Evolutionary conservation across 2,113 vertebrate species (phyloP).

Genomic region (Xyrauchen texanus): DNA sequence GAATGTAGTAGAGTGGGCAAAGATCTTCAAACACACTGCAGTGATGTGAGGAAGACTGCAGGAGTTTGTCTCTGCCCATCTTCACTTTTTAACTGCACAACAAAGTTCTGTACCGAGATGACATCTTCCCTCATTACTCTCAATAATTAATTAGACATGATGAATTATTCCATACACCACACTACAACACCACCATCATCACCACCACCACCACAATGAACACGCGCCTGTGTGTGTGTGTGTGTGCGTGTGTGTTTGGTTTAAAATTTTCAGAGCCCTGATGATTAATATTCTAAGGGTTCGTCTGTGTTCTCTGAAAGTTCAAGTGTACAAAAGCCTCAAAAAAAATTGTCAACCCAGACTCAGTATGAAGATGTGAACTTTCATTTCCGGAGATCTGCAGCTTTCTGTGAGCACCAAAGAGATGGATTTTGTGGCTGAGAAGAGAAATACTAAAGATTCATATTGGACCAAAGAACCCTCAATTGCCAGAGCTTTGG

Average conservation of each 20-base stretch:
- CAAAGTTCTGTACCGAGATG: slow-evolving; percentile 67
- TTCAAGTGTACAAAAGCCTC: slow-evolving; percentile 28
- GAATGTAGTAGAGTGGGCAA: slow-evolving; percentile 58
- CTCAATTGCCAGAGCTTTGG: slow-evolving; percentile 6
- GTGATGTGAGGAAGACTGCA: slow-evolving; percentile 7
- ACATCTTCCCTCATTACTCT: slow-evolving; percentile 69
- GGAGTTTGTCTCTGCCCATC: slow-evolving; percentile 64
- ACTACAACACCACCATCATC: slow-evolving; percentile 38
- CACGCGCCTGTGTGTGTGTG: too few relatives aligned
- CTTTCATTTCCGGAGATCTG: slow-evolving; percentile 47
- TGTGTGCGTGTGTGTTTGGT: too few relatives aligned
- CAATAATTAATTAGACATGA: slow-evolving; percentile 85
- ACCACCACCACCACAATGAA: slow-evolving; percentile 21
- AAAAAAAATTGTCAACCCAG: not conserved
- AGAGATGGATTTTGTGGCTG: slow-evolving; percentile 35
- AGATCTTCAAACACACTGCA: slow-evolving; percentile 60
- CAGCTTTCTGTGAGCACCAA: slow-evolving; percentile 16
- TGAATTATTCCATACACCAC: slow-evolving; percentile 81
- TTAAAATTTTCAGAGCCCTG: slow-evolving; percentile 75
- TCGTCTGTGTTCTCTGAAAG: slow-evolving; percentile 26
- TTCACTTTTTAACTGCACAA: slow-evolving; percentile 56
- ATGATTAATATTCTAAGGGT: slow-evolving; percentile 61
- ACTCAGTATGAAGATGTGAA: slow-evolving; percentile 37
- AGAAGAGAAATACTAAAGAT: slow-evolving; percentile 39
- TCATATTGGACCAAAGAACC: slow-evolving; percentile 21